Conservation (phyloP, 2,797 vertebrate genomes). For the Enteromius anoplus region DNA sequence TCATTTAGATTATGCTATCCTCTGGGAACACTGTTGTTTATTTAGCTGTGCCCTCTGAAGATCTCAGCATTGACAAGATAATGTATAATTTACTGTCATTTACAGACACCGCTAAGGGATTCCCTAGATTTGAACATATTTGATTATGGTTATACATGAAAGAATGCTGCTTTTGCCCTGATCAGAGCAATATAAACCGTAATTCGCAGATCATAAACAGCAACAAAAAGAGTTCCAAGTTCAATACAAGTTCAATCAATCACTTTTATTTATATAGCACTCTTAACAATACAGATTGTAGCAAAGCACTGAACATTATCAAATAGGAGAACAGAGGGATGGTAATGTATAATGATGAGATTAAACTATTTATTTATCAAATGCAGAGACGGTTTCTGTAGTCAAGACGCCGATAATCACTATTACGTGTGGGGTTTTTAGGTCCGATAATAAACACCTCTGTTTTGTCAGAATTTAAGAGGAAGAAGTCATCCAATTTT, state of each 20-base stretch:
- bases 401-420: too few species aligned
- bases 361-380: too few species aligned
- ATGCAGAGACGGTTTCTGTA: too few species aligned
- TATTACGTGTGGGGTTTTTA: too few species aligned
- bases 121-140: constrained; percentile 16
- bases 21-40: not conserved
- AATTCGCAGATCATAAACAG: not conserved
- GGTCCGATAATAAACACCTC: too few species aligned
- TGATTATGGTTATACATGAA: constrained; percentile 12
- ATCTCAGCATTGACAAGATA: not conserved
- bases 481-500: too few species aligned
- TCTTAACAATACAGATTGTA: too few species aligned
- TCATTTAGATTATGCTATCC: not conserved
- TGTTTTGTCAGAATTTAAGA: too few species aligned
- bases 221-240: not conserved
- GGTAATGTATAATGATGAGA: too few species aligned
- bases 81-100: constrained; percentile 6
- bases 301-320: too few species aligned
- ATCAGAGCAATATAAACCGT: not conserved
- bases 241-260: not conserved
- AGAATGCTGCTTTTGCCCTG: not conserved
- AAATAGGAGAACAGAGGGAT: too few species aligned
- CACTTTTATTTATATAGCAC: too few species aligned
- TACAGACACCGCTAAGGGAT: not conserved
- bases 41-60: constrained; percentile 1